Evolutionary conservation across 2,888 invertebrate species (phyloP), one percentile per base, ranked within the genome.

Genomic region (Unio pictorum): DNA sequence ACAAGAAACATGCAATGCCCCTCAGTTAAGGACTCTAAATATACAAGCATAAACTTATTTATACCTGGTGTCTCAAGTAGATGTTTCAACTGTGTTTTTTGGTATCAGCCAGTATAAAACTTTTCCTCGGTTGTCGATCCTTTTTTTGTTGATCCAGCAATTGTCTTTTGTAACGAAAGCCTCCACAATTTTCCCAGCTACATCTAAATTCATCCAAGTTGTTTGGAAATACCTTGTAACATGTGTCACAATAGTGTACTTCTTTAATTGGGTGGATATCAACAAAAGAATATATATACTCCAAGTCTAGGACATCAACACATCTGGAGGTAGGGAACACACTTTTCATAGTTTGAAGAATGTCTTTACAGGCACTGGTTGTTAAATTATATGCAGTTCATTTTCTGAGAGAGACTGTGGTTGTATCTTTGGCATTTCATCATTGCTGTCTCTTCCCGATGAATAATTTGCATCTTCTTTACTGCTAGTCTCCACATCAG

Each of bases 201-300:
- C 64, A 56, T 54, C 34, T 23, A 30, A 63, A 63, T 15, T 28
- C 11, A 63, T 63, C 63, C 45, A 7, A 20, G n/a, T 15, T 18
- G 17, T 30, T 18, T 30, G 63, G 54, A 30, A 63, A 63, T 30
- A 63, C 30, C 6, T 18, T 15, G 6, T 63, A n/a, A 45, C 63
- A 54, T 30, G 45, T 20, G 15, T 30, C 45, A 45, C 63, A 63
- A 30, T 63, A 58, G 59, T 58, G 59, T 58, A 58, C 17, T 30
- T 63, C 63, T 45, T 63, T 63, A 20, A 54, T 54, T 17, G 26
- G 18, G 34, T 62, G 18, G 45, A 18, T 26, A 63, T 56, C 70
- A 68, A 73, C 23, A 66, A 45, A 65, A 17, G 66, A 69, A 69
- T 68, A 65, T 30, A 75, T 4, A 59, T 69, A 66, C 30, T 67